A percentile compares a stretch with the other conserved stretches of the same genome.
Conservation (phyloP, 2,113 vertebrate species). For the Gyps fulvus region DNA sequence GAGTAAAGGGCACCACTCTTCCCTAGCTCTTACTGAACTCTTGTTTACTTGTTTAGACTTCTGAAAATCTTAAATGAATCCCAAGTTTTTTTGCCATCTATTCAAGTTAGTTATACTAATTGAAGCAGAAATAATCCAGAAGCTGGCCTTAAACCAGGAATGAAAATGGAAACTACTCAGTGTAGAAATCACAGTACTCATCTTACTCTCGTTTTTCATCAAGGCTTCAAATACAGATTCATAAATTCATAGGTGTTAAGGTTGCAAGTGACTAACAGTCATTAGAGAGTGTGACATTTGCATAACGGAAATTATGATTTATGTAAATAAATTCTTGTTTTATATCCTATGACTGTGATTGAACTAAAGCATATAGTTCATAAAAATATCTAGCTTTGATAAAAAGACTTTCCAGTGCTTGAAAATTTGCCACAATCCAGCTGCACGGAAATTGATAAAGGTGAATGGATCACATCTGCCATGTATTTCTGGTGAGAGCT, state of each 20-base stretch:
- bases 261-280: background rate
- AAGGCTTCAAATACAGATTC: background rate
- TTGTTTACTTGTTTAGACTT: background rate
- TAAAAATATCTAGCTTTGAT: background rate
- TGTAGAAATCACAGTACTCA: background rate
- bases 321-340: background rate
- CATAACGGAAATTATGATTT: background rate
- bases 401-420: background rate
- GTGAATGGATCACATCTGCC: background rate
- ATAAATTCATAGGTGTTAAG: background rate
- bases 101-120: background rate
- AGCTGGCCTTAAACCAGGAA: background rate
- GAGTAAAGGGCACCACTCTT: background rate
- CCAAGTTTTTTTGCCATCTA: background rate
- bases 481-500: background rate
- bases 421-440: background rate
- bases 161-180: background rate
- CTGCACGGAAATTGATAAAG: background rate
- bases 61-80: background rate
- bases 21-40: background rate
- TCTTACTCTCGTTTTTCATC: background rate
- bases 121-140: slow-evolving; percentile 17
- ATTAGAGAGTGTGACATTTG: background rate
- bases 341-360: background rate
- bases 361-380: background rate